Conservation (phyloP, 2,113 vertebrate species). For the Chauna torquata region DNA sequence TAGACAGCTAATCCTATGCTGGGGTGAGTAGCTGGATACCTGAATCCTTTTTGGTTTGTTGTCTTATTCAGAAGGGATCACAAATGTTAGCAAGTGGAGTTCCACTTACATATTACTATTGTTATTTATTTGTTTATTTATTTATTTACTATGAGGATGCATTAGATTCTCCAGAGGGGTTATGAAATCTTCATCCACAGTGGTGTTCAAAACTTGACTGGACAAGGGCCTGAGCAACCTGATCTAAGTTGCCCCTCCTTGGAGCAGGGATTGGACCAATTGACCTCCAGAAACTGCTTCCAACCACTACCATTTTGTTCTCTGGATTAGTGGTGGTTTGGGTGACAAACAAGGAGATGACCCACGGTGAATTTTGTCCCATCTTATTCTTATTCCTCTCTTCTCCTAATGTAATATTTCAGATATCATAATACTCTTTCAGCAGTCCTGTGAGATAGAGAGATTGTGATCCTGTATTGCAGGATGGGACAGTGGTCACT, state of each 20-base stretch:
- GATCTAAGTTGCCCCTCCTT: not conserved
- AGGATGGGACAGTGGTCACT: not conserved
- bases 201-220: not conserved
- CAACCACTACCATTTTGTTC: not conserved
- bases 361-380: not conserved
- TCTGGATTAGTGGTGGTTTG: not conserved
- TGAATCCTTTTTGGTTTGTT: not conserved
- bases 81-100: not conserved
- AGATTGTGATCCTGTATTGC: not conserved
- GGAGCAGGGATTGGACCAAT: accelerated
- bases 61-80: not conserved
- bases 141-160: not conserved
- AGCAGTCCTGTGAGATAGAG: not conserved
- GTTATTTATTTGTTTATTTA: not conserved
- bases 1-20: not conserved
- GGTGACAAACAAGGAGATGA: not conserved
- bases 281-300: not conserved
- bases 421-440: not conserved
- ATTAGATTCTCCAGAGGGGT: not conserved
- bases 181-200: not conserved
- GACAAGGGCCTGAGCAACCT: not conserved
- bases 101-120: not conserved
- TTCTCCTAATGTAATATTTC: not conserved
- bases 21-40: not conserved
- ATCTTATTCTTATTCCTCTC: not conserved